These are phyloP conservation scores for Glaucidium brasilianum DNA, from an alignment of 2,113 vertebrate species.

Conservation along the genomic window DNA sequence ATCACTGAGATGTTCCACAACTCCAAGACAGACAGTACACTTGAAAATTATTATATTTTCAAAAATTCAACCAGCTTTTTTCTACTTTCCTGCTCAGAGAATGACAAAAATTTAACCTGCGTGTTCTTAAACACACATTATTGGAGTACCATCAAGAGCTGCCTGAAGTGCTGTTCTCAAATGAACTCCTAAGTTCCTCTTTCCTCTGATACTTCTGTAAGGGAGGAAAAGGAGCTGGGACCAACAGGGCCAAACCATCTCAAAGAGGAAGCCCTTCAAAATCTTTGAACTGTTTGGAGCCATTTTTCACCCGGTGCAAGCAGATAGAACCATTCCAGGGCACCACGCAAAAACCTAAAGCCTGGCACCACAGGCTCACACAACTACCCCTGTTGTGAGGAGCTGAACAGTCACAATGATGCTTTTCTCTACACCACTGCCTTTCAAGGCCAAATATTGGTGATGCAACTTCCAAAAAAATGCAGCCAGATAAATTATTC, in stretches of 20 bases:
- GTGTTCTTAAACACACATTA: not conserved
- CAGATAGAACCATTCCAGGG: not conserved
- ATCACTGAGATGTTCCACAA: slow-evolving; percentile 33
- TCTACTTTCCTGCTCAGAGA: slow-evolving; percentile 32
- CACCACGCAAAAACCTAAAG: not conserved
- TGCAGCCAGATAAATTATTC: not conserved
- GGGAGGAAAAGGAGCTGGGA: not conserved
- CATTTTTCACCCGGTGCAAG: not conserved
- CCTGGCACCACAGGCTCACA: not conserved
- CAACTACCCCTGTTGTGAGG: rapidly evolving
- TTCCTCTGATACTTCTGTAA: not conserved
- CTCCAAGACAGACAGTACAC: not conserved
- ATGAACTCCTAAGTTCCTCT: not conserved
- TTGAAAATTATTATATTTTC: slow-evolving; percentile 39
- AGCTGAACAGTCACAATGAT: not conserved
- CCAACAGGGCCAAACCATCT: not conserved
- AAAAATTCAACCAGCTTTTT: slow-evolving; percentile 21
- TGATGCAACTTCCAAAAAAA: not conserved
- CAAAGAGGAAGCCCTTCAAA: not conserved
- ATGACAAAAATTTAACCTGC: slow-evolving; percentile 11
- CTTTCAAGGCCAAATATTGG: not conserved
- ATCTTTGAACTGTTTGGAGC: not conserved
- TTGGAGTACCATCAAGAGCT: not conserved
- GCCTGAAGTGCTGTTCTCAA: not conserved
- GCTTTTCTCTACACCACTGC: not conserved